Base-by-base conservation (phyloP, 2,113 vertebrate species). In the Triplophysa rosa region DNA sequence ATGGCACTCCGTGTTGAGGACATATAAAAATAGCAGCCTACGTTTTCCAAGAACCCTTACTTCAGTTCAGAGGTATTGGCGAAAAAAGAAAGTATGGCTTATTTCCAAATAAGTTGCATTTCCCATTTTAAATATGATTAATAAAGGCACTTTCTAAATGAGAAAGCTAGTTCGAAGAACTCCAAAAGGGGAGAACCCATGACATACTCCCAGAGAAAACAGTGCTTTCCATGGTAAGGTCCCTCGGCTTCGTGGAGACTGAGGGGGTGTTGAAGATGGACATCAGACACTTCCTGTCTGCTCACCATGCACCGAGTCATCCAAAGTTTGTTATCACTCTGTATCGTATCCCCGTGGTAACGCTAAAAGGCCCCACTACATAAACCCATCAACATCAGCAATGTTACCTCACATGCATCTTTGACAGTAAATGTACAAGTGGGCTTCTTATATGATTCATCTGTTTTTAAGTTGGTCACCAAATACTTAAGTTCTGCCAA, bases 371-470 rank as follows among this genome's bases (percentile, higher is more conserved):
- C 16, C 16, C 12, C 29, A 59, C 21, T 52, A 83, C 13, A 65
- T 10, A 52, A 47, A 67, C 33, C 65, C 24, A 67, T 62, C 0
- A 29, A 42, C 54, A 63, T 40, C 23, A 2, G 62, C 8, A 23
- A 37, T 42, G 40, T 23, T 59, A 6, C n/a, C 33, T 58, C 52
- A 58, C 21, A 73, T 59, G n/a, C 40, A 13, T 47, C 42, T 24
- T 24, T 23, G 29, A 45, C 40, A 66, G 49, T 24, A 24, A 29
- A 67, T 49, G 8, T 63, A 52, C 68, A 69, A 52, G 61, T 59
- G 78, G 73, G 61, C n/a, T 58, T 67, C 49, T 67, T 67, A 47
- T 64, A 49, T 81, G 82, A 81, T 84, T 84, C 82, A 84, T 37
- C 11, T 68, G 23, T 63, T 73, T 84, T 24, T 8, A n/a, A 70